These are phyloP conservation scores for Antheraea pernyi DNA, from an alignment of 1,140 invertebrate genomes.

Conservation along the genomic window DNA sequence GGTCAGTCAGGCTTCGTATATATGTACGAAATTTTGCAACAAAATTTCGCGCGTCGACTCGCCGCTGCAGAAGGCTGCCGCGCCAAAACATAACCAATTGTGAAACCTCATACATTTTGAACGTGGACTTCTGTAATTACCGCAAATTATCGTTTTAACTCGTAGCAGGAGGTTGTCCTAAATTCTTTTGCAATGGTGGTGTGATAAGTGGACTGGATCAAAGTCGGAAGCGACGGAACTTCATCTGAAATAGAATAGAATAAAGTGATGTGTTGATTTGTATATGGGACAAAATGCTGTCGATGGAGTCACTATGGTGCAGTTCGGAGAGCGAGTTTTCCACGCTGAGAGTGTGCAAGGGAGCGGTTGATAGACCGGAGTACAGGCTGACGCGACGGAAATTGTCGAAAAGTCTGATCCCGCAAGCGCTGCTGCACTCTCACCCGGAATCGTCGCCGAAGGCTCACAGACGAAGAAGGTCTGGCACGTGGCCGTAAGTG, in stretches of 20 bases:
- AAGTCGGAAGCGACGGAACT: background rate
- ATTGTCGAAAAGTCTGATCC: conserved; percentile 59
- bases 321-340: conserved; percentile 67
- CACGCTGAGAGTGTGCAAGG: conserved; percentile 54
- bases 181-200: background rate
- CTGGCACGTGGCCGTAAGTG: conserved; percentile 83
- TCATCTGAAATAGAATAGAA: background rate
- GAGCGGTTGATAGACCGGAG: conserved; percentile 69
- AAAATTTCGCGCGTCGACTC: conserved; percentile 32
- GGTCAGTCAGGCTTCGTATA: conserved; percentile 40
- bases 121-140: conserved; percentile 21
- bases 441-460: conserved; percentile 46
- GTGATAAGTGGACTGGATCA: background rate
- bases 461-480: conserved; percentile 70
- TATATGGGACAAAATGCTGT: conserved; percentile 42
- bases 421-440: conserved; percentile 56
- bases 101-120: conserved; percentile 27
- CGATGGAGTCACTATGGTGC: conserved; percentile 79
- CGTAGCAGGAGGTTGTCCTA: background rate
- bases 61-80: conserved; percentile 37
- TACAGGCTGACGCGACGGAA: conserved; percentile 72
- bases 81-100: conserved; percentile 31
- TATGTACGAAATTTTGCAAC: conserved; percentile 56
- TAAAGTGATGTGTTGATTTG: conserved; percentile 35
- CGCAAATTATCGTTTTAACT: background rate